Base-by-base conservation (phyloP, 1,140 invertebrate genomes). In the Caenorhabditis latens region DNA sequence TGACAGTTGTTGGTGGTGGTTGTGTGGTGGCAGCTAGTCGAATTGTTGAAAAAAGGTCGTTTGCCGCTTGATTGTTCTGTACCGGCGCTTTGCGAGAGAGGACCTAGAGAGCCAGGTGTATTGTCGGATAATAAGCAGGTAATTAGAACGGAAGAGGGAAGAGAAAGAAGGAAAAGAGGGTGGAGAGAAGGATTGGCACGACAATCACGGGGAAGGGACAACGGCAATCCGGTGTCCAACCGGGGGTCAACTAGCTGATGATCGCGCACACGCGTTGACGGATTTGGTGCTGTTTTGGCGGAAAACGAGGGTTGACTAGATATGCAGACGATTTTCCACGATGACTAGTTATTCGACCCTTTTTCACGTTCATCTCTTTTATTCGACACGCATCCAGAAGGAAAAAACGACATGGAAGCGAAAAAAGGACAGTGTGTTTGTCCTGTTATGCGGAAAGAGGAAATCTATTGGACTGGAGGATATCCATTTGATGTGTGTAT, bases 51-150 rank as follows among this genome's bases (percentile, higher is more conserved):
- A 79, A 79, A 79, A 79, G 71, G 71, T 79, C 43, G 71, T 79
- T 79, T 79, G 43, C 71, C 71, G 71, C 71, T 79, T 79, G 71
- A 79, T 42, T 79, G 46, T 79, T 79, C 46, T 79, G 40, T 79
- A 50, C 46, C 46, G 71, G 57, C 4, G 40, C 14, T 42, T 43
- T n/a, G 65, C 65, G 40, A 71, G n/a, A 21, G 46, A 50, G 71
- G 71, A 50, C 46, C 71, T 79, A 50, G 71, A 79, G 71, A 79
- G 71, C 71, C 71, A 79, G 71, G 71, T 79, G 71, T 79, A 79
- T 79, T 79, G 71, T 79, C 71, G 71, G 71, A 79, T 79, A 79
- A 79, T 79, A 79, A 79, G 71, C 71, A 79, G 71, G 71, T 79
- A 79, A 79, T 79, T 79, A 79, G 71, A 79, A 79, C 71, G 71